Percentiles rank a stretch among this genome's conserved stretches.
Evolutionary conservation across 2,797 vertebrate species (phyloP).

Genomic region (Microctenopoma stevenorrisi): DNA sequence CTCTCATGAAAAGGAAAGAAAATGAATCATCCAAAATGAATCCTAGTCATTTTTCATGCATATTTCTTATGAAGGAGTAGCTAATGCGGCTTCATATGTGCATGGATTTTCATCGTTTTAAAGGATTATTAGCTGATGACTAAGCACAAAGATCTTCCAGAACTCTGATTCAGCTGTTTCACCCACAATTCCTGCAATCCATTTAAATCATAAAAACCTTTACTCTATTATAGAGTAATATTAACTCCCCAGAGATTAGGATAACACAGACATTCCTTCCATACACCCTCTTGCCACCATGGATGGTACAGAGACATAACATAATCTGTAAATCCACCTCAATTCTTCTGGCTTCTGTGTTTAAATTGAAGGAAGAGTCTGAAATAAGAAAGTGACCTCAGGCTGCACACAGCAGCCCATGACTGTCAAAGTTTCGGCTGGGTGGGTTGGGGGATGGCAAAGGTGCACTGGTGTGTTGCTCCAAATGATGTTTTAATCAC

Average conservation of each 20-base stretch:
- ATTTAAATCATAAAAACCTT: constrained; percentile 41
- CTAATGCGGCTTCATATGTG: constrained; percentile 43
- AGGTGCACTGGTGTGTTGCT: constrained; percentile 65
- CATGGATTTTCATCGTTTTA: constrained; percentile 54
- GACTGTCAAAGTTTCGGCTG: constrained; percentile 58
- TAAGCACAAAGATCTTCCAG: constrained; percentile 50
- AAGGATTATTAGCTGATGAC: constrained; percentile 74
- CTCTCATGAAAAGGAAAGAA: constrained; percentile 29
- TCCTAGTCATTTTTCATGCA: constrained; percentile 42
- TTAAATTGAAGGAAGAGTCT: constrained; percentile 49
- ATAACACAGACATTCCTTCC: constrained; percentile 34
- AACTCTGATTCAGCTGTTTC: constrained; percentile 60
- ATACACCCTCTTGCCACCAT: not conserved
- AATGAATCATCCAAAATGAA: constrained; percentile 48
- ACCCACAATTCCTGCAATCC: constrained; percentile 53
- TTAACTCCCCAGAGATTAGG: constrained; percentile 43
- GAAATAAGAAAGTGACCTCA: constrained; percentile 53
- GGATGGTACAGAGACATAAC: constrained; percentile 7
- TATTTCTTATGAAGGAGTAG: constrained; percentile 50
- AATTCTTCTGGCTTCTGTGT: constrained; percentile 2
- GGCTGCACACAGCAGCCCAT: constrained; percentile 64
- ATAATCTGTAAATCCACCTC: constrained; percentile 26
- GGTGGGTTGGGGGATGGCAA: constrained; percentile 37
- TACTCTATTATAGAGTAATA: constrained; percentile 26
- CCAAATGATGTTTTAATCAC: constrained; percentile 79